These are phyloP conservation scores for Chrysina gloriosa DNA, from an alignment of 2,888 invertebrate species.

Conservation along the genomic window DNA sequence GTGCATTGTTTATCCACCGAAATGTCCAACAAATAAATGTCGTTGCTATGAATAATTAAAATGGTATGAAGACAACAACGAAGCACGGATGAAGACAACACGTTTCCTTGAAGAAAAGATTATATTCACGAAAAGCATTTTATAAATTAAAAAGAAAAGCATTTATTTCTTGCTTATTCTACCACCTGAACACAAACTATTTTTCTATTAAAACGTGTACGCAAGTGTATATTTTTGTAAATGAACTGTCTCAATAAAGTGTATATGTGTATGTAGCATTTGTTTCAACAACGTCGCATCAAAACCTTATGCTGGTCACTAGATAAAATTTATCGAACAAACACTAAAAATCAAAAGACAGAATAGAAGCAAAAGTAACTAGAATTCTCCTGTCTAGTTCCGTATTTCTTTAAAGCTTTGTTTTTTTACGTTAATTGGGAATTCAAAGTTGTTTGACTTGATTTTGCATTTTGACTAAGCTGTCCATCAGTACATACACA, in stretches of 20 bases:
- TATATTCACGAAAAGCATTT: background rate
- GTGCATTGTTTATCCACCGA: constrained; percentile 82
- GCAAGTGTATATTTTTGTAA: constrained; percentile 34
- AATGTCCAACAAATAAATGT: constrained; percentile 79
- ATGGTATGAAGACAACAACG: background rate
- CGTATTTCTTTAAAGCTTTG: too few species aligned
- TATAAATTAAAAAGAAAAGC: background rate
- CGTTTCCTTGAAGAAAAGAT: constrained; percentile 13
- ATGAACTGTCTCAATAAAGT: constrained; percentile 13
- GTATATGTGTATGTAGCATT: background rate
- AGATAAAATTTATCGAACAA: too few species aligned
- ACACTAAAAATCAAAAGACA: too few species aligned
- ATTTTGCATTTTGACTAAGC: too few species aligned
- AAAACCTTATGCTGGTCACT: too few species aligned
- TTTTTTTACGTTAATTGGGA: too few species aligned
- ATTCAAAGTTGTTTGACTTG: too few species aligned
- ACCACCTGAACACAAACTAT: background rate
- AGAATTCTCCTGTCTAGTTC: too few species aligned
- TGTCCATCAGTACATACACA: too few species aligned
- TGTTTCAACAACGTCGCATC: too few species aligned
- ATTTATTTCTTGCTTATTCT: constrained; percentile 30
- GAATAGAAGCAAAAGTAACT: too few species aligned
- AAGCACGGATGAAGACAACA: background rate
- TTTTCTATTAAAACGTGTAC: constrained; percentile 24
- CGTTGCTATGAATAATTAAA: constrained; percentile 52